Percentiles rank a stretch among this genome's conserved stretches.
Evolutionary conservation across 2,888 invertebrate genomes (phyloP).

Genomic region (Xiphydria camelus): DNA sequence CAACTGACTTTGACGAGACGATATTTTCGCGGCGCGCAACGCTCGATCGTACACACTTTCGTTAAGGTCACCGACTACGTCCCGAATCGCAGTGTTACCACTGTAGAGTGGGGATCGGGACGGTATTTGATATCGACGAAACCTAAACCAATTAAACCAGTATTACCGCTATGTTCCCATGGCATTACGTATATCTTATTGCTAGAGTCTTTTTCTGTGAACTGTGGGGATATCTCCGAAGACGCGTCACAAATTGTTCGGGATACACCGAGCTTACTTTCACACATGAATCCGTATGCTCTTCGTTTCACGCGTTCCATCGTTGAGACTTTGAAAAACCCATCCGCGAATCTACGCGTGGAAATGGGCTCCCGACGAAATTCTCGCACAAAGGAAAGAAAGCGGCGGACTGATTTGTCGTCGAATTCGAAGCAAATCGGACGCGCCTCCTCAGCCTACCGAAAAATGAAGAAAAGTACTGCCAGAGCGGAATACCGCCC

Average conservation of each 20-base stretch:
- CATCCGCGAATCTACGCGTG: conserved; percentile 13
- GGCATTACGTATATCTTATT: background rate
- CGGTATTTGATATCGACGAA: conserved; percentile 5
- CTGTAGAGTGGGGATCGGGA: too few relatives aligned
- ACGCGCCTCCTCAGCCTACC: conserved; percentile 29
- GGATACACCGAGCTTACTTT: conserved; percentile 9
- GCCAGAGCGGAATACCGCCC: conserved; percentile 45
- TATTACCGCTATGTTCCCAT: conserved; percentile 19
- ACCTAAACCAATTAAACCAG: conserved; percentile 20
- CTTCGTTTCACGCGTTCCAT: too few relatives aligned
- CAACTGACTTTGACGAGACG: too few relatives aligned
- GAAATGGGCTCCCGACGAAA: conserved; percentile 21
- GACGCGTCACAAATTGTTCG: conserved; percentile 25
- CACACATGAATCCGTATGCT: background rate
- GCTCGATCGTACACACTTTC: too few relatives aligned
- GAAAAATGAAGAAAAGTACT: conserved; percentile 27
- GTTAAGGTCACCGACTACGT: too few relatives aligned
- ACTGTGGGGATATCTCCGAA: conserved; percentile 20
- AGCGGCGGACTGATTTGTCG: conserved; percentile 16
- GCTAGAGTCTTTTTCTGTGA: background rate
- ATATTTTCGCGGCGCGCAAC: too few relatives aligned
- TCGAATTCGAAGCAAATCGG: conserved; percentile 15
- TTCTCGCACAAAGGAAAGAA: conserved; percentile 17
- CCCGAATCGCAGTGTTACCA: too few relatives aligned
- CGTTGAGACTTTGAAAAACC: too few relatives aligned